Evolutionary conservation across 1,140 invertebrate species (phyloP), one percentile per base, ranked within the genome.

Genomic region (Zaprionus lachaisei): DNA sequence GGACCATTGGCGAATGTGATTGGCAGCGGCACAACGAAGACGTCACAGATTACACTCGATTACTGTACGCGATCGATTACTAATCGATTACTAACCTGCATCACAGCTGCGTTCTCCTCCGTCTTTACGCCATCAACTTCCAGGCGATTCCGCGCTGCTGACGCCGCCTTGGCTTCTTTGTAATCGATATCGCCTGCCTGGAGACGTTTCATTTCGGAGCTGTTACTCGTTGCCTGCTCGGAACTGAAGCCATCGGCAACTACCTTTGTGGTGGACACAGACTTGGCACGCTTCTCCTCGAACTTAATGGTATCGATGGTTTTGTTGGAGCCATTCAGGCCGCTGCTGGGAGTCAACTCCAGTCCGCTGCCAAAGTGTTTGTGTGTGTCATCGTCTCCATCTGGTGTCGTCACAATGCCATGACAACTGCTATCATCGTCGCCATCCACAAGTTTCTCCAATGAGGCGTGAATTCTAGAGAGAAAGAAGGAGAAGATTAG

Each of bases 201-300:
- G 55, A 98, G 86, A 20, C 95, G 95, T 91, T 96, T 96, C 94
- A 96, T 95, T 93, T 97, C 96, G 6, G 96, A 96, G 20, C 95
- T 95, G 89, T 97, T 97, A n/a, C 96, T 95, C 2, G 94, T 94
- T 26, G 92, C 92, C 78, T 96, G 95, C 80, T 97, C 97, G 5
- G 96, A 95, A 93, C 96, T 97, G 90, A 96, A 97, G 58, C 96
- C 96, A 86, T 97, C 97, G 49, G 96, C 96, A n/a, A 97, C 94
- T 11, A 97, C 95, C 90, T 97, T 96, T 1, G 96, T 96, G 75
- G 96, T 97, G 14, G 95, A 96, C 5, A 96, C 96, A 26, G 96
- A 96, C 31, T 96, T 96, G 81, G 95, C 94, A 80, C 95, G 95
- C 85, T 96, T 97, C 93, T 96, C 96, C 93, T 96, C 96, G 92